phyloP scores from a whole-genome alignment of 1,140 invertebrate species.

The Neomicropteryx cornuta region DNA sequence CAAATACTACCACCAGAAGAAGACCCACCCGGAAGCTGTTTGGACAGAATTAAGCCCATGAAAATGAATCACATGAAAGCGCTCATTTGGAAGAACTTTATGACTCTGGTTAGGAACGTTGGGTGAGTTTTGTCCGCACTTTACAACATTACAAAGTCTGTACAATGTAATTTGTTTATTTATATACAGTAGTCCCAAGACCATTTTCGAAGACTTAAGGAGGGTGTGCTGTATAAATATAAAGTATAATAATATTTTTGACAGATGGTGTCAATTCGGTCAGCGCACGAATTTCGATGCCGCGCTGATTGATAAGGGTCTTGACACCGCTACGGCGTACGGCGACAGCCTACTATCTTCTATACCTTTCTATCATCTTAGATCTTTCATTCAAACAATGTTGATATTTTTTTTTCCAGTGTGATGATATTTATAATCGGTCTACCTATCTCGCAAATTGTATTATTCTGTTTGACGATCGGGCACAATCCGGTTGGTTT shows the following conservation, averaged over 20 bases:
- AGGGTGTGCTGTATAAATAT: too few relatives aligned
- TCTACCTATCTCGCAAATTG: conserved; percentile 83
- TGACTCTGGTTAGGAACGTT: conserved; percentile 83
- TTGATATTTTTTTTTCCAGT: conserved; percentile 34
- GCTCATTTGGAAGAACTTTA: conserved; percentile 84
- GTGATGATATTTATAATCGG: conserved; percentile 85
- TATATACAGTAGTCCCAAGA: too few relatives aligned
- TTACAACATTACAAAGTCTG: too few relatives aligned
- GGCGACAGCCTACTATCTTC: too few relatives aligned
- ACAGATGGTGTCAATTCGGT: too few relatives aligned
- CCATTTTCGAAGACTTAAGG: too few relatives aligned
- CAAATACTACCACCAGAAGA: conserved; percentile 51
- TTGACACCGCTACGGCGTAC: too few relatives aligned
- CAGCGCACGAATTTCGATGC: too few relatives aligned
- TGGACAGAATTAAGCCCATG: conserved; percentile 53
- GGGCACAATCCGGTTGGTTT: conserved; percentile 80
- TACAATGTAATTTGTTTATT: too few relatives aligned
- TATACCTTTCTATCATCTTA: too few relatives aligned
- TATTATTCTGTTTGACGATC: conserved; percentile 90
- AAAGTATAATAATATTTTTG: too few relatives aligned
- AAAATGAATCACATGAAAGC: conserved; percentile 66
- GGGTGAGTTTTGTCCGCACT: conserved; percentile 58
- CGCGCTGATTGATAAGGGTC: too few relatives aligned
- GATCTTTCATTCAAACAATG: neutral
- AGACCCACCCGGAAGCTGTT: conserved; percentile 32